phyloP scores from a whole-genome alignment of 2,113 vertebrate genomes.

The Prionailurus bengalensis region DNA sequence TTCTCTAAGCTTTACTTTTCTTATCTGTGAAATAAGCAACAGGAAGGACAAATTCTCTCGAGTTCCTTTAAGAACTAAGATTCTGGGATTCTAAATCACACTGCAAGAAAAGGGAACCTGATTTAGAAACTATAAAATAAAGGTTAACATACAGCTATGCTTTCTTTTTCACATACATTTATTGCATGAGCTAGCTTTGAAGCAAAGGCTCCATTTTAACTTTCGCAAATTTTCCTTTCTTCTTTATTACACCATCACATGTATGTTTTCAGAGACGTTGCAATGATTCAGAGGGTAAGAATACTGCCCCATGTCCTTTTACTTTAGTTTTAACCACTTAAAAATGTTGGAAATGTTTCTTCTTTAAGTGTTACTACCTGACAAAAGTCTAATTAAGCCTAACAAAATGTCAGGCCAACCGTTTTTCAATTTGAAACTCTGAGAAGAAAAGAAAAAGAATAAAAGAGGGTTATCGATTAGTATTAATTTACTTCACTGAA shows the following conservation, averaged over 20 bases:
- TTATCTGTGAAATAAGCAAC: conserved; percentile 29
- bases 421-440: conserved; percentile 60
- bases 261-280: conserved; percentile 10
- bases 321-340: conserved; percentile 5
- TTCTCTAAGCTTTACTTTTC: conserved; percentile 37
- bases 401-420: conserved; percentile 22
- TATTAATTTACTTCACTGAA: conserved; percentile 30
- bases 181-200: background rate
- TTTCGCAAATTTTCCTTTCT: background rate
- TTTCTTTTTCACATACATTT: background rate
- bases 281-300: background rate
- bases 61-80: conserved; percentile 3
- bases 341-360: conserved; percentile 51
- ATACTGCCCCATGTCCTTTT: background rate
- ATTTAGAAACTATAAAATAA: conserved; percentile 42
- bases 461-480: background rate
- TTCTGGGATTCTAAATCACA: conserved; percentile 27
- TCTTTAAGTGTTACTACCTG: background rate
- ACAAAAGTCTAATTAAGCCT: background rate
- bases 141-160: background rate
- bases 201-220: background rate
- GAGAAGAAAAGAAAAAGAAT: conserved; percentile 16
- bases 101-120: background rate
- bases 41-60: conserved; percentile 26
- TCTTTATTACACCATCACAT: background rate